These are phyloP conservation scores for Lasiurus cinereus DNA, from an alignment of 2,113 vertebrate genomes.

Conservation along the genomic window DNA sequence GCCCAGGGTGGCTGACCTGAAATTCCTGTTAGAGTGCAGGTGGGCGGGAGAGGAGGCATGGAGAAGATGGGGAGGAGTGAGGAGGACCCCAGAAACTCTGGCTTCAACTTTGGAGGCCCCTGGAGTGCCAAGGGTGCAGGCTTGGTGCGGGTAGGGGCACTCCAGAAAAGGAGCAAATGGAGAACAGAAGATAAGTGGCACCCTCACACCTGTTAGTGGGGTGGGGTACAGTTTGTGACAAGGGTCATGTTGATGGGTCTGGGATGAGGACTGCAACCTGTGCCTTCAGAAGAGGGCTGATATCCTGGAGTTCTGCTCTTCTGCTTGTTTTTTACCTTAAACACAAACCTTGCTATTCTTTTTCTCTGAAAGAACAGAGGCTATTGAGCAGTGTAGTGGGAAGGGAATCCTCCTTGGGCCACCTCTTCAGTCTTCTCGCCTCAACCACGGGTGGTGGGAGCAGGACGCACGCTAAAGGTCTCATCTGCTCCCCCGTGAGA, in stretches of 20 bases:
- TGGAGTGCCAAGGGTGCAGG: neutral
- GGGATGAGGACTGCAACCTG: neutral
- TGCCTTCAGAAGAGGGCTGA: neutral
- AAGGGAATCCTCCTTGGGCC: neutral
- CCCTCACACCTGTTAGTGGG: neutral
- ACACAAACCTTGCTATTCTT: constrained; percentile 14
- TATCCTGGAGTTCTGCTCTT: neutral
- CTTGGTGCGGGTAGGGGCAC: neutral
- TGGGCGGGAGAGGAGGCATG: too few relatives aligned
- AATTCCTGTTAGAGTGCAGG: neutral
- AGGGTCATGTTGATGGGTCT: fast-evolving
- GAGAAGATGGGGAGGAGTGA: too few relatives aligned
- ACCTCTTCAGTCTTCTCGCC: neutral
- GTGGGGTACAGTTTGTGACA: neutral
- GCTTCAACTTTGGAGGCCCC: neutral
- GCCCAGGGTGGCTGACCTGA: neutral
- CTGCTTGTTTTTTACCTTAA: neutral
- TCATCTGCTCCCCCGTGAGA: neutral
- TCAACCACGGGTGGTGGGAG: neutral
- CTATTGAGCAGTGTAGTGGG: neutral
- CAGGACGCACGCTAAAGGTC: neutral
- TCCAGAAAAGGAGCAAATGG: neutral
- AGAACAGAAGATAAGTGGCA: neutral
- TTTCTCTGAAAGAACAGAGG: neutral
- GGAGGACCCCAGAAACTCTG: neutral